Percentiles rank a stretch among this genome's conserved stretches.
Conservation (phyloP, 1,140 invertebrate species). For the Pseudomyrmex gracilis region DNA sequence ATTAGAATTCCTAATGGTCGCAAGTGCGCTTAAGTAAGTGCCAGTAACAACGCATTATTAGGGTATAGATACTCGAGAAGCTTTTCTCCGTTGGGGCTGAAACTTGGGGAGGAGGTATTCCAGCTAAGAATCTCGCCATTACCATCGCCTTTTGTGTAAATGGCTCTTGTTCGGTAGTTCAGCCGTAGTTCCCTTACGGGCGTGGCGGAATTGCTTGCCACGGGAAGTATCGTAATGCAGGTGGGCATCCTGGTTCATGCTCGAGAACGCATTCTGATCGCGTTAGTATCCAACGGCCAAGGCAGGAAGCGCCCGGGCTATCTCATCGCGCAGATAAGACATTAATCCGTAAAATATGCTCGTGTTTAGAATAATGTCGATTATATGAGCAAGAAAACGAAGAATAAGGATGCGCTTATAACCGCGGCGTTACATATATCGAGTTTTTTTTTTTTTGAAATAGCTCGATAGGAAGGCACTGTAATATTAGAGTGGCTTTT, state of each 20-base stretch:
- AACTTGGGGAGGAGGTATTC: slow-evolving; percentile 41
- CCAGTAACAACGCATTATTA: slow-evolving; percentile 49
- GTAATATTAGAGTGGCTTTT: neutral
- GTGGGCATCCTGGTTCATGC: slow-evolving; percentile 51
- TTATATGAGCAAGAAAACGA: neutral
- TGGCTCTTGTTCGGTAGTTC: slow-evolving; percentile 75
- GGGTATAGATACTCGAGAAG: slow-evolving; percentile 49
- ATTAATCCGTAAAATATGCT: slow-evolving; percentile 56
- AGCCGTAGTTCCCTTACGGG: slow-evolving; percentile 60
- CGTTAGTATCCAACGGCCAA: slow-evolving; percentile 45
- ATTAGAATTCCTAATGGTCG: slow-evolving; percentile 62
- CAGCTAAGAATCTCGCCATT: slow-evolving; percentile 58
- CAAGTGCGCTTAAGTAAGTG: slow-evolving; percentile 50
- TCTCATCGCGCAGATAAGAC: slow-evolving; percentile 46
- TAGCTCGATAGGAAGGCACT: neutral
- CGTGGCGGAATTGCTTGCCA: slow-evolving; percentile 63
- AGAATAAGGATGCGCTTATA: neutral
- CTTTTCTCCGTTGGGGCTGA: slow-evolving; percentile 49
- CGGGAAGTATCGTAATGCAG: slow-evolving; percentile 63
- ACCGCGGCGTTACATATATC: slow-evolving; percentile 3
- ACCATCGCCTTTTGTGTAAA: slow-evolving; percentile 71
- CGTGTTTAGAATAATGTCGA: slow-evolving; percentile 35
- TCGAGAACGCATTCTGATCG: slow-evolving; percentile 64
- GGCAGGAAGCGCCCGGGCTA: slow-evolving; percentile 13
- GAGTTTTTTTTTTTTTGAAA: too few relatives aligned